A percentile compares a stretch with the other conserved stretches of the same genome.
These are phyloP conservation scores for Phylloscopus trochiloides DNA, from an alignment of 2,113 vertebrate genomes.

Conservation along the genomic window DNA sequence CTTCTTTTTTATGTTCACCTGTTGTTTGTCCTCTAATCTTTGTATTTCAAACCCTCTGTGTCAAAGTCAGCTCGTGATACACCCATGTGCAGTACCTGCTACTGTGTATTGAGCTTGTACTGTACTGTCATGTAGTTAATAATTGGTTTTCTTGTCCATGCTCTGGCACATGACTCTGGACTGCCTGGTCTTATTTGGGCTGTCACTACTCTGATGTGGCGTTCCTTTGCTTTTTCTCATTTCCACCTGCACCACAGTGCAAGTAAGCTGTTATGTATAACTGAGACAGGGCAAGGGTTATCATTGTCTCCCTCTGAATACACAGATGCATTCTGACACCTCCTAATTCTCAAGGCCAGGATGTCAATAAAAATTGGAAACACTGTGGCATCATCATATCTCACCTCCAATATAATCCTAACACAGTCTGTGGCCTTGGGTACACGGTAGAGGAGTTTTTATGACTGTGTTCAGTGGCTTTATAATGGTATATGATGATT, in stretches of 20 bases:
- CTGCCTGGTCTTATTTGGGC: not conserved
- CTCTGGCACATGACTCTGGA: not conserved
- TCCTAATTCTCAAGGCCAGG: slow-evolving; percentile 8
- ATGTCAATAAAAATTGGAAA: slow-evolving; percentile 37
- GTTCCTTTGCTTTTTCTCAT: slow-evolving; percentile 44
- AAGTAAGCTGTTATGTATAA: not conserved
- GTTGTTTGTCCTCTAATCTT: not conserved
- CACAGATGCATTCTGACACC: not conserved
- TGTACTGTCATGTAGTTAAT: not conserved
- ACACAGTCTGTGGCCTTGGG: not conserved
- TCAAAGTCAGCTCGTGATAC: not conserved
- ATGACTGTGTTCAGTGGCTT: slow-evolving; percentile 1
- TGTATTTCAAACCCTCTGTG: not conserved
- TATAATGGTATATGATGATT: slow-evolving; percentile 11
- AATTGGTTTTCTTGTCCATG: not conserved
- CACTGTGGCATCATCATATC: not conserved
- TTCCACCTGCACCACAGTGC: not conserved
- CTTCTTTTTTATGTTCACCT: not conserved
- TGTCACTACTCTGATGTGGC: not conserved
- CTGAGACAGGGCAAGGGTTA: not conserved
- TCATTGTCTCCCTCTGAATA: not conserved
- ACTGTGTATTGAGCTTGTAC: not conserved
- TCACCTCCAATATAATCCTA: slow-evolving; percentile 18
- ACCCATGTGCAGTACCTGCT: not conserved
- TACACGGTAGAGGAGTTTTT: not conserved